These are phyloP conservation scores for Drosophila demipolita DNA, from an alignment of 2,888 invertebrate species.

Conservation along the genomic window DNA sequence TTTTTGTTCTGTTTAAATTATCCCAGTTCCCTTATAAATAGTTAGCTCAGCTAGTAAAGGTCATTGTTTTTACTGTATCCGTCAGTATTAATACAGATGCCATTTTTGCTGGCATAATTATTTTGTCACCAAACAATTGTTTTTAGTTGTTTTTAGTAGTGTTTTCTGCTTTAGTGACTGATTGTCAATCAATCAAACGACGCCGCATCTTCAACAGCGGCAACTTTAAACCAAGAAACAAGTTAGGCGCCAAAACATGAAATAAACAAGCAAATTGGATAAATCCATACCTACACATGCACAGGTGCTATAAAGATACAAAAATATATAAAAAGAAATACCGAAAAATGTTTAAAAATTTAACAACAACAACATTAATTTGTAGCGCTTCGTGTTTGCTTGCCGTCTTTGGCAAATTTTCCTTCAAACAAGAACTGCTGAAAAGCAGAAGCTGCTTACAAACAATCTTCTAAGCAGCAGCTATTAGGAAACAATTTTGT, in stretches of 20 bases:
- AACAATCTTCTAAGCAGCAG: constrained; percentile 54
- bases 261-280: constrained; percentile 76
- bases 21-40: constrained; percentile 33
- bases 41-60: constrained; percentile 18
- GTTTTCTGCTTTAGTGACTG: constrained; percentile 16
- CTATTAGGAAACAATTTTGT: constrained; percentile 10
- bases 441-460: constrained; percentile 29
- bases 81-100: constrained; percentile 12
- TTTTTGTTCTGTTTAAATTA: constrained; percentile 7
- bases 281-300: constrained; percentile 15
- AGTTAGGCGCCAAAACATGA: constrained; percentile 77
- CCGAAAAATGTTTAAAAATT: constrained; percentile 33
- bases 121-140: neutral
- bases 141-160: neutral
- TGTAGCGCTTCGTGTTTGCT: constrained; percentile 39
- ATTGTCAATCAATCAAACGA: constrained; percentile 65
- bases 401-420: constrained; percentile 49
- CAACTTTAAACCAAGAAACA: constrained; percentile 51
- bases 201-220: constrained; percentile 53
- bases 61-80: constrained; percentile 17
- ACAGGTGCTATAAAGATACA: constrained; percentile 34
- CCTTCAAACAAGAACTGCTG: constrained; percentile 57
- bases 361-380: constrained; percentile 56
- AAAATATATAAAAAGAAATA: neutral
- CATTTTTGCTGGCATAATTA: constrained; percentile 1